Evolutionary conservation across 2,113 vertebrate genomes (phyloP), one percentile per base, ranked within the genome.

Genomic region (Meleagris gallopavo): DNA sequence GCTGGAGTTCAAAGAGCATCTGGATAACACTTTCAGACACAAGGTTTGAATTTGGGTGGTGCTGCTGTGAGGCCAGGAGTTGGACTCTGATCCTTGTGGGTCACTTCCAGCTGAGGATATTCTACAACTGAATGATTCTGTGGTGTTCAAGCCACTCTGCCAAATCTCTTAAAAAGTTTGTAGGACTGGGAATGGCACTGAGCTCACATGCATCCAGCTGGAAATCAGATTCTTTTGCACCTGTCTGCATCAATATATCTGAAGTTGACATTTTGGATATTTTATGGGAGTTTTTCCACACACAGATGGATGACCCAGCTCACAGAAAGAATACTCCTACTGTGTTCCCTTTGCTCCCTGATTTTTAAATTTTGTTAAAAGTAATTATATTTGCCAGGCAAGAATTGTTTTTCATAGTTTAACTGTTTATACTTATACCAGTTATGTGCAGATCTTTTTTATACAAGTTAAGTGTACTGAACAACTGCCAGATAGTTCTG

Each of bases 401-500:
- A 94, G 70, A 91, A 86, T 93, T 94, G 83, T 94, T 96, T 94
- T 96, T 93, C 88, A 81, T 78, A 84, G 92, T 92, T 73, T 75
- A 86, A 88, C 72, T 95, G 86, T 96, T 96, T 96, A 95, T 92
- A 90, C 93, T 94, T 96, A 83, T 6, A 94, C 83, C 73, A 95
- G 73, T 90, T 95, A 93, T 86, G 88, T 90, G 92, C 83, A 86
- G 83, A 94, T 93, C 86, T 78, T 95, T 96, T 95, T 95, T 95
- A 93, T 86, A 92, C 92, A 88, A 92, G 92, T 95, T 93, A 91
- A 73, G 54, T 90, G 90, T 94, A 90, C 83, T 93, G 96, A 96
- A 96, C 80, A 21, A 90, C 83, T 1, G 86, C 94, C 95, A 96
- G 92, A 95, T 95, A 96, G 86, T 94, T 96, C 92, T 96, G 92